Evolutionary conservation across 2,113 vertebrate genomes (phyloP).

Genomic region (Mastomys coucha): DNA sequence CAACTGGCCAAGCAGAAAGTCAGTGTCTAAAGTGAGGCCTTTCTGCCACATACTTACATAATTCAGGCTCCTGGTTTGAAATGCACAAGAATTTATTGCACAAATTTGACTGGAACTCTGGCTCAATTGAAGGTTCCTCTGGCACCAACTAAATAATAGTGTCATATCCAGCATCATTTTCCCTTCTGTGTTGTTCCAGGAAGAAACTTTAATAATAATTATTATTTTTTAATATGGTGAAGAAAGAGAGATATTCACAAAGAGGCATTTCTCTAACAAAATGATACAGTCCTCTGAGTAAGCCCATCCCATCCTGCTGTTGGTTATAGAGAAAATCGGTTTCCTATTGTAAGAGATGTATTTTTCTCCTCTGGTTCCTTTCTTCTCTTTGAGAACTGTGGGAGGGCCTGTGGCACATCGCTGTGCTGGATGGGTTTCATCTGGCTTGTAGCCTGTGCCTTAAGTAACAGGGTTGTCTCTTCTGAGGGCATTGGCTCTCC

Average conservation of each 20-base stretch:
- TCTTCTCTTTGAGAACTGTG: constrained; percentile 45
- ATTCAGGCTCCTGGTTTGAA: constrained; percentile 55
- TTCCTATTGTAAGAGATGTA: constrained; percentile 67
- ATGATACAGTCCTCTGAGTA: constrained; percentile 55
- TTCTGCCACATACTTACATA: background rate
- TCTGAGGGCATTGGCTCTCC: constrained; percentile 57
- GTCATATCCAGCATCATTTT: constrained; percentile 58
- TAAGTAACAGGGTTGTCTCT: constrained; percentile 71
- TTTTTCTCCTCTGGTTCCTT: constrained; percentile 47
- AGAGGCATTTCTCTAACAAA: constrained; percentile 56
- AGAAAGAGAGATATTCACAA: constrained; percentile 26
- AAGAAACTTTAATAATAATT: constrained; percentile 75
- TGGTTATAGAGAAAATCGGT: constrained; percentile 63
- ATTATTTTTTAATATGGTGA: constrained; percentile 73
- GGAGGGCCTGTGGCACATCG: constrained; percentile 63
- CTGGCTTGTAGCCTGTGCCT: constrained; percentile 70
- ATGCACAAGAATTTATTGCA: constrained; percentile 39
- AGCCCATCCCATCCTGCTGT: constrained; percentile 1
- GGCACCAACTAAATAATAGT: constrained; percentile 54
- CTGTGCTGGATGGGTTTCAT: constrained; percentile 71
- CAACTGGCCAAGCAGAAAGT: constrained; percentile 47
- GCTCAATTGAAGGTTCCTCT: constrained; percentile 42
- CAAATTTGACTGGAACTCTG: constrained; percentile 66
- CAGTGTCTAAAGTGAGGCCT: constrained; percentile 45
- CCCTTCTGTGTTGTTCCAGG: constrained; percentile 63